Percentiles rank a stretch among this genome's conserved stretches.
phyloP scores from a whole-genome alignment of 2,888 invertebrate genomes.

The Philereme transversata region DNA sequence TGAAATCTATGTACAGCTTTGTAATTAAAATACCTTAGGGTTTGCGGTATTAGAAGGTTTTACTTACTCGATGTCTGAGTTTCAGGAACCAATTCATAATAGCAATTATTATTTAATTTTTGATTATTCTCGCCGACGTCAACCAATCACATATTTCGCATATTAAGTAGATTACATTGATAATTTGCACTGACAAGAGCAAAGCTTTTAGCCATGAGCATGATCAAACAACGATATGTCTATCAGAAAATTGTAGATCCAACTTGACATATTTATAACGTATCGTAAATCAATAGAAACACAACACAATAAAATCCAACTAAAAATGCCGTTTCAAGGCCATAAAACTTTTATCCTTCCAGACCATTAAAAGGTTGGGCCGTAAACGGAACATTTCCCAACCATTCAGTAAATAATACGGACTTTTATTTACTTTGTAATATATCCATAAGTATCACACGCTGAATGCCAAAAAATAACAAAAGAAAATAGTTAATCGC shows the following conservation, averaged over 20 bases:
- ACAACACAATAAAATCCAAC: constrained; percentile 36
- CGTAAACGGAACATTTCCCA: constrained; percentile 31
- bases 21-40: constrained; percentile 24
- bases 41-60: constrained; percentile 6
- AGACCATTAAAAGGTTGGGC: constrained; percentile 36
- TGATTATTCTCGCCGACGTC: too few species aligned
- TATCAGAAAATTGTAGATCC: not conserved
- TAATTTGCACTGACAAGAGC: too few species aligned
- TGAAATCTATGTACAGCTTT: constrained; percentile 26
- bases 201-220: too few species aligned
- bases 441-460: not conserved
- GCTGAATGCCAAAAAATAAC: not conserved
- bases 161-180: too few species aligned
- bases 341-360: constrained; percentile 37
- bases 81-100: too few species aligned
- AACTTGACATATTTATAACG: constrained; percentile 5
- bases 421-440: constrained; percentile 30
- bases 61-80: not conserved
- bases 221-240: too few species aligned
- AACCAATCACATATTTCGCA: too few species aligned
- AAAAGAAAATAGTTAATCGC: too few species aligned
- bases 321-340: constrained; percentile 38
- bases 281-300: constrained; percentile 36
- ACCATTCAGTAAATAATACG: constrained; percentile 18
- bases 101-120: too few species aligned